These are phyloP conservation scores for Actinia equina DNA, from an alignment of 64 coral and sea anemone species.

Conservation along the genomic window DNA sequence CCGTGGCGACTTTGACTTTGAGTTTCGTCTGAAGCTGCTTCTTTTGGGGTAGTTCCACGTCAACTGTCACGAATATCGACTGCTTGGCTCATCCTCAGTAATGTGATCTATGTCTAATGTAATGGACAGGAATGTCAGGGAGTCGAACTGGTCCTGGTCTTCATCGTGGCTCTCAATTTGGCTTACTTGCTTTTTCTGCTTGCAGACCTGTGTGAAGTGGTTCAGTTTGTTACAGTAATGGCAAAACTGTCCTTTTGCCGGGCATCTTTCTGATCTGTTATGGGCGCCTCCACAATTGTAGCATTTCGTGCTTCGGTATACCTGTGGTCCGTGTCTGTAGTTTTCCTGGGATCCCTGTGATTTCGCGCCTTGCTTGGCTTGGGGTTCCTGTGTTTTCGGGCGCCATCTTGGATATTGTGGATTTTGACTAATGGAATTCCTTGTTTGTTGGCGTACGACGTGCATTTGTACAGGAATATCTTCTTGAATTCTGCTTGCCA, in stretches of 20 bases:
- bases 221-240: slow-evolving; percentile 46
- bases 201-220: slow-evolving; percentile 22
- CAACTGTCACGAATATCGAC: not conserved
- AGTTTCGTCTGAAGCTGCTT: slow-evolving; percentile 23
- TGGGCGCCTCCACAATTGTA: slow-evolving; percentile 44
- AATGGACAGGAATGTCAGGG: not conserved
- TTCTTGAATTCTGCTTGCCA: not conserved
- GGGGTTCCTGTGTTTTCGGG: no score
- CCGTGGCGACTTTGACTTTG: slow-evolving; percentile 43
- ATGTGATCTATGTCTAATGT: not conserved
- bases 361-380: no score
- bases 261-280: slow-evolving; percentile 25
- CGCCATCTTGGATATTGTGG: no score
- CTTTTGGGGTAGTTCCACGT: not conserved
- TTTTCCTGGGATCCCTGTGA: no score
- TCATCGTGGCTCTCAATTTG: not conserved
- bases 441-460: no score
- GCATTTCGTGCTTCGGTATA: not conserved
- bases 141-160: not conserved
- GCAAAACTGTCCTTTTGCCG: slow-evolving; percentile 50
- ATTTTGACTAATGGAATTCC: no score
- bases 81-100: no score
- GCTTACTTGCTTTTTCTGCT: not conserved
- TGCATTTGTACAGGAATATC: no score
- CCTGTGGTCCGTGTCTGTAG: not conserved